phyloP scores from a whole-genome alignment of 2,797 vertebrate species.

The Fringilla coelebs region DNA sequence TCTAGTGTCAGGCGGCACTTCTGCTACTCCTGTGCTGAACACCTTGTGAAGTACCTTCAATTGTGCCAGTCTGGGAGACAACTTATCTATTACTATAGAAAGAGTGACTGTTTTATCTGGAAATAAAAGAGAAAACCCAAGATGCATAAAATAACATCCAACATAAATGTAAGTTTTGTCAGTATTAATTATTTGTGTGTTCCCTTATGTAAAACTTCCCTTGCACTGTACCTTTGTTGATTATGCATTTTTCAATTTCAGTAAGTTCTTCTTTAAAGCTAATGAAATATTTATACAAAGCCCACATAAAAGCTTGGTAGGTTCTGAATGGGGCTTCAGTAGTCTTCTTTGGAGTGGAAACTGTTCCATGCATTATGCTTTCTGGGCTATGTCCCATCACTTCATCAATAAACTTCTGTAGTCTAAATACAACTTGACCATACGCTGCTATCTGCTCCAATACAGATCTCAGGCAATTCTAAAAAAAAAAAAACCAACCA shows the following conservation, averaged over 20 bases:
- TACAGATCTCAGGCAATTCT: constrained; percentile 91
- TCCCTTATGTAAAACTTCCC: background rate
- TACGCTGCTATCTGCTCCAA: constrained; percentile 92
- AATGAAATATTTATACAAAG: constrained; percentile 93
- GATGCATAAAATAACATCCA: background rate
- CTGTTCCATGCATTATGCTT: constrained; percentile 72
- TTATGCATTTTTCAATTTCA: constrained; percentile 88
- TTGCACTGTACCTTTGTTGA: constrained; percentile 82
- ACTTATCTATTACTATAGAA: constrained; percentile 86
- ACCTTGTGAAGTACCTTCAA: constrained; percentile 93
- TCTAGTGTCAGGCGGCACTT: constrained; percentile 91
- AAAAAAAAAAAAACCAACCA: background rate
- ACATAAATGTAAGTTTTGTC: background rate
- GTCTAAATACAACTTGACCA: constrained; percentile 90
- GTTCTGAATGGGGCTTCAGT: constrained; percentile 92
- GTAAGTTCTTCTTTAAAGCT: constrained; percentile 92
- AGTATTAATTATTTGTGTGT: background rate
- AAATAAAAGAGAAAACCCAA: background rate
- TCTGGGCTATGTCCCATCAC: constrained; percentile 89
- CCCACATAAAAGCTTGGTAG: constrained; percentile 98
- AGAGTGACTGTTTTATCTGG: constrained; percentile 91
- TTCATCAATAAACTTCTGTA: constrained; percentile 96
- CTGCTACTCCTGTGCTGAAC: constrained; percentile 95
- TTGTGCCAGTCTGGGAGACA: constrained; percentile 89
- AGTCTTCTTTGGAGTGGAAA: constrained; percentile 75